Base-by-base conservation (phyloP, 2,888 invertebrate species). In the Pharmacophagus antenor region DNA sequence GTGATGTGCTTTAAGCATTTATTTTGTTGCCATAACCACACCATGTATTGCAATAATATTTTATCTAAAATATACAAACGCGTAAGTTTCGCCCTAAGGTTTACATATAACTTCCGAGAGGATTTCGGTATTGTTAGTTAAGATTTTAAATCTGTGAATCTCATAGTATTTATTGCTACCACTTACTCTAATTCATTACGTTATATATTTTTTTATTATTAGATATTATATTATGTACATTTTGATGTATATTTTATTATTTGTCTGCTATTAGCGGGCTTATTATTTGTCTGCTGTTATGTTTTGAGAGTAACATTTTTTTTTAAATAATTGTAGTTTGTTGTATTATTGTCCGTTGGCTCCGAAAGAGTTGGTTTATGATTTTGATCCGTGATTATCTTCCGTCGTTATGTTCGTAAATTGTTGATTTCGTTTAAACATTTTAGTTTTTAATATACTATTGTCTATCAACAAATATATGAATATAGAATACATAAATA, bases 1-100 rank as follows among this genome's bases (percentile, higher is more conserved):
- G 88, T 88, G 89, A 88, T 88, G 89, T 91, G 91, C 91, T 90
- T 89, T 87, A 89, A 91, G 91, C 91, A 91, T 91, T 91, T 91
- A 89, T 90, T 90, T 88, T 87, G 91, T 91, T 91, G 91, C 91
- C 90, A 91, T 91, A 91, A 88, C 87, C 87, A 88, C 88, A 88
- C 81, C 82, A 82, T 88, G 80, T 85, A 88, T 88, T 90, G 90
- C 89, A 90, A 90, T 88, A 89, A 89, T 89, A 88, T 88, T 88
- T 87, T 88, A 88, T 57, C 87, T 87, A 88, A 88, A 87, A 84
- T 86, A 87, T 87, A 88, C 86, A 87, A 87, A 83, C 80, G 79
- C 79, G 82, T 84, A 84, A 83, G 83, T 79, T 74, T 83, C 84
- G 85, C 87, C 84, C 82, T 86, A 85, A 83, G 84, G 76, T 84